Evolutionary conservation across 2,888 invertebrate genomes (phyloP), one percentile per base, ranked within the genome.

Genomic region (Bursaphelenchus okinawaensis): DNA sequence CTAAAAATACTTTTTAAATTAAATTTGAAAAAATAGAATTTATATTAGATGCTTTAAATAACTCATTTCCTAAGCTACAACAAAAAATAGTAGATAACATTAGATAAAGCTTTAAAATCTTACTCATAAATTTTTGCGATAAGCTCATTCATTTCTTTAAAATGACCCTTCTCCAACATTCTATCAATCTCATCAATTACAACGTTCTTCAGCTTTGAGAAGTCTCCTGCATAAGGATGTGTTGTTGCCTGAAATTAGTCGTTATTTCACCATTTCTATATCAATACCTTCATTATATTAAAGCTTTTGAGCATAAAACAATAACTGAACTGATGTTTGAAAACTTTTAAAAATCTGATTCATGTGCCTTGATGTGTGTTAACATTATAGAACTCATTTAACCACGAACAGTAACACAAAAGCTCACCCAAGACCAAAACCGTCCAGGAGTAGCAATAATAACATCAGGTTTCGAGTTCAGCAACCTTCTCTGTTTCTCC

Each of bases 151-250:
- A 98, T 83, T 84, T 99, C 96, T 71, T 91, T 89, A 83, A 96
- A 98, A 83, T 98, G 96, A 0, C 93, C 93, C 83, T 73, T 89
- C 89, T 98, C 96, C 19, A 96, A 86, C 96, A 99, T 96, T 67
- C 98, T 88, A 84, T 99, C 98, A 0, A 96, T 95, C 86, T 99
- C 98, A 84, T 99, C 98, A 73, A 96, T 91, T 0, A 92, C 94
- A 69, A 98, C 85, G 84, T 89, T 92, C 8, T 75, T 72, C 7
- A 85, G 72, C 16, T 74, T 68, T 6, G 77, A 74, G 62, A 85
- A 74, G 63, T 84, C 83, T 0, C 74, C 71, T 52, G 85, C 75
- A 63, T 75, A 76, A 16, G 40, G 40, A 40, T 40, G 40, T 40
- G 12, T 40, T 12, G 40, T 16, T 16, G n/a, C 40, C 40, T 40